Evolutionary conservation across 1,140 invertebrate genomes (phyloP).

Genomic region (Pissodes strobi): DNA sequence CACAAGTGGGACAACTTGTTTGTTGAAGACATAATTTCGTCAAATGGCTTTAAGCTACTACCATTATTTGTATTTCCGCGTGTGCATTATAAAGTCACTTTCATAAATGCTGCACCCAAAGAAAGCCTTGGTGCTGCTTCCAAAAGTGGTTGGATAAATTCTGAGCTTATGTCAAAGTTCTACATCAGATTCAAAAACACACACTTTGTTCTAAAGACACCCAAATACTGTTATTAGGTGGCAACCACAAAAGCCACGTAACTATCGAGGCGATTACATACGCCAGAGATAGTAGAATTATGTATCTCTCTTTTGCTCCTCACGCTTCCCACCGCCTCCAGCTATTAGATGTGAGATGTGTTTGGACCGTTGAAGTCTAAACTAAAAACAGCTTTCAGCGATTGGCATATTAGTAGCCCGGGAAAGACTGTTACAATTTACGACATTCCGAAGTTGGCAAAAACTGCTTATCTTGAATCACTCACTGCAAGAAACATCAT

Average conservation of each 20-base stretch:
- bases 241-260: slow-evolving; percentile 50
- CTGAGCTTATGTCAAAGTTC: slow-evolving; percentile 21
- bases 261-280: slow-evolving; percentile 40
- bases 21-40: slow-evolving; percentile 53
- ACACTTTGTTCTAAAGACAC: slow-evolving; percentile 50
- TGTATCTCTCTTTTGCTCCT: slow-evolving; percentile 25
- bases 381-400: no score
- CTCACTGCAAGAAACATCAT: slow-evolving; percentile 47
- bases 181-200: slow-evolving; percentile 51
- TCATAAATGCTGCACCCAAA: slow-evolving; percentile 44
- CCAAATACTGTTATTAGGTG: slow-evolving; percentile 53
- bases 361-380: no score
- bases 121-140: slow-evolving; percentile 56
- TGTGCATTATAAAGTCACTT: slow-evolving; percentile 51
- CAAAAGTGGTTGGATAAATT: slow-evolving; percentile 53
- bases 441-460: slow-evolving; percentile 48
- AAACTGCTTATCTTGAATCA: slow-evolving; percentile 50
- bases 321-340: no score
- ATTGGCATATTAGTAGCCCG: no score
- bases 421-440: slow-evolving; percentile 48
- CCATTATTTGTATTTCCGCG: slow-evolving; percentile 54
- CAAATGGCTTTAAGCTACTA: slow-evolving; percentile 52
- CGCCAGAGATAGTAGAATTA: slow-evolving; percentile 49
- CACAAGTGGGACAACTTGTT: slow-evolving; percentile 54
- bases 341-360: no score